phyloP scores from a whole-genome alignment of 1,140 invertebrate species.

The Trissolcus basalis region DNA sequence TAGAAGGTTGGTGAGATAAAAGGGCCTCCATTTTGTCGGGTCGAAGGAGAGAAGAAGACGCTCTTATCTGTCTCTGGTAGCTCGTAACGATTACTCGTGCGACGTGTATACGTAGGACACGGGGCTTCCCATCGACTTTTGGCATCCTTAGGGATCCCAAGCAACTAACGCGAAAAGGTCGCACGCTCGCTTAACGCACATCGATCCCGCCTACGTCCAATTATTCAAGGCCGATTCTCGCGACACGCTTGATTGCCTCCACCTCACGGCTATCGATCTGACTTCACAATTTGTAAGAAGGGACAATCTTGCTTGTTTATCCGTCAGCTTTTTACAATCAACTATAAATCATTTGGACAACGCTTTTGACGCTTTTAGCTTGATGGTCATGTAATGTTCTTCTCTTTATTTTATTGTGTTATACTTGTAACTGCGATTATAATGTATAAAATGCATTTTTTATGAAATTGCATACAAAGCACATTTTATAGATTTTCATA shows the following conservation, averaged over 20 bases:
- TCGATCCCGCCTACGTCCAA: conserved; percentile 58
- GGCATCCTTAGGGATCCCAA: conserved; percentile 42
- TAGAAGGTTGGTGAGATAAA: conserved; percentile 21
- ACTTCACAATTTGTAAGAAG: conserved; percentile 14
- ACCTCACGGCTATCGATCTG: conserved; percentile 40
- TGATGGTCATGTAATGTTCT: too few relatives aligned
- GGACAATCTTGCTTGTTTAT: conserved; percentile 23
- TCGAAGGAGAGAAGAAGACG: conserved; percentile 47
- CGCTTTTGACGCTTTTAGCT: too few relatives aligned
- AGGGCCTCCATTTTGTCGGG: conserved; percentile 44
- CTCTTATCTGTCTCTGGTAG: conserved; percentile 68
- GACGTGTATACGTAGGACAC: conserved; percentile 53
- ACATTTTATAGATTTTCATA: too few relatives aligned
- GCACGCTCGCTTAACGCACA: conserved; percentile 63
- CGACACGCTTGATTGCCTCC: conserved; percentile 50
- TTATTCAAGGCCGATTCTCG: conserved; percentile 62
- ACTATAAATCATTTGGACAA: too few relatives aligned
- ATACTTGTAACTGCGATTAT: too few relatives aligned
- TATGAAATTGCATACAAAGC: too few relatives aligned
- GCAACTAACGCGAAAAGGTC: conserved; percentile 59
- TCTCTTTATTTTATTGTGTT: too few relatives aligned
- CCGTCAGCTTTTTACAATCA: not conserved
- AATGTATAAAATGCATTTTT: too few relatives aligned
- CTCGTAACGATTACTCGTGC: conserved; percentile 69
- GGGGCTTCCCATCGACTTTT: conserved; percentile 50